A percentile compares a stretch with the other conserved stretches of the same genome.
These are phyloP conservation scores for Oxystoma pomonae DNA, from an alignment of 2,888 invertebrate genomes.

Conservation along the genomic window DNA sequence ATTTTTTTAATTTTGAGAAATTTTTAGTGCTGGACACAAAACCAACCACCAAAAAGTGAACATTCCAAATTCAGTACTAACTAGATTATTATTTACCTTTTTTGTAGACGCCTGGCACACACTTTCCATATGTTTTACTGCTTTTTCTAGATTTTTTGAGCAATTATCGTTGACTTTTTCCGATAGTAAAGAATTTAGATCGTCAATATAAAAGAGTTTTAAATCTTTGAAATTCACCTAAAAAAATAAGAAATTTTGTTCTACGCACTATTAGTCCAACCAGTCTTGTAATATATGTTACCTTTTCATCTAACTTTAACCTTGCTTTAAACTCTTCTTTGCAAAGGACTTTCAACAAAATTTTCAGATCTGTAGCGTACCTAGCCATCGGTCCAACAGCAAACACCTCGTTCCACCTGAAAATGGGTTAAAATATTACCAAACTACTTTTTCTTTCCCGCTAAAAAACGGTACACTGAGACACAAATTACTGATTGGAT, in stretches of 20 bases:
- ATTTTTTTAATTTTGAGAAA: too few species aligned
- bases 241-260: slow-evolving; percentile 25
- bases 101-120: slow-evolving; percentile 25
- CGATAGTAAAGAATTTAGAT: slow-evolving; percentile 38
- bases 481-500: too few species aligned
- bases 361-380: slow-evolving; percentile 77
- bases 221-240: slow-evolving; percentile 61
- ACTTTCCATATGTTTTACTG: slow-evolving; percentile 29
- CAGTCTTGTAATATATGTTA: too few species aligned
- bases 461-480: too few species aligned
- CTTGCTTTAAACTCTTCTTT: slow-evolving; percentile 50
- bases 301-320: slow-evolving; percentile 51
- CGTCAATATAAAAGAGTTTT: slow-evolving; percentile 76
- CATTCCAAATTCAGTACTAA: too few species aligned
- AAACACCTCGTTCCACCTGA: slow-evolving; percentile 66
- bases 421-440: too few species aligned
- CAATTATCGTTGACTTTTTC: slow-evolving; percentile 26
- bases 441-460: too few species aligned
- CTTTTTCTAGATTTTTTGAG: slow-evolving; percentile 24
- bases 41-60: too few species aligned
- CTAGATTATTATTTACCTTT: too few species aligned
- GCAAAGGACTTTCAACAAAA: slow-evolving; percentile 67
- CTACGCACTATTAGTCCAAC: too few species aligned
- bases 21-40: too few species aligned
- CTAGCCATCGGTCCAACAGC: slow-evolving; percentile 83